These are phyloP conservation scores for Pogoniulus pusillus DNA, from an alignment of 2,797 vertebrate species.

Conservation along the genomic window DNA sequence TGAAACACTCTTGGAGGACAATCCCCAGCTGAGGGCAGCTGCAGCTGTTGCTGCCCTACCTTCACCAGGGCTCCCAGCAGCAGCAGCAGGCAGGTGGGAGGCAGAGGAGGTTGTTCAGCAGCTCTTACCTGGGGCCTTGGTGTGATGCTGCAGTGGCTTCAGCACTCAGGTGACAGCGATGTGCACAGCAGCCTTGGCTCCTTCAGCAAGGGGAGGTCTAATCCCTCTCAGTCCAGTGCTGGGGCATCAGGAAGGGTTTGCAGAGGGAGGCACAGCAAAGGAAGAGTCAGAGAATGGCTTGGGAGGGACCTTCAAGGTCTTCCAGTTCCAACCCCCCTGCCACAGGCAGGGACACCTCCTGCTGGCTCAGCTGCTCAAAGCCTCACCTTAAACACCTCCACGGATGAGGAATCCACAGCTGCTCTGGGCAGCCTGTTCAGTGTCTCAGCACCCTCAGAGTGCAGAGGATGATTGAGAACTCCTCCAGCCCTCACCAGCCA, in stretches of 20 bases:
- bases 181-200: neutral
- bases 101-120: rapidly evolving
- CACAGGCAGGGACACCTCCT: too few species aligned
- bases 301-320: too few species aligned
- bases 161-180: rapidly evolving
- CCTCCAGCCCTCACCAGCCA: neutral
- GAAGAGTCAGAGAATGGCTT: neutral
- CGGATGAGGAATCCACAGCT: too few species aligned
- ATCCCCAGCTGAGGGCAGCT: rapidly evolving
- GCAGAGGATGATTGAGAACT: neutral
- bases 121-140: neutral
- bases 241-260: neutral
- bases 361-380: too few species aligned
- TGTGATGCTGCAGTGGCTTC: neutral
- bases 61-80: neutral
- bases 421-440: too few species aligned
- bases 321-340: too few species aligned
- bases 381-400: too few species aligned
- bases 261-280: neutral
- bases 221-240: neutral
- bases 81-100: neutral
- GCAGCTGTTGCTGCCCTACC: neutral
- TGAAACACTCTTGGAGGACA: neutral
- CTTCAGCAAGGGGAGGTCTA: rapidly evolving
- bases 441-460: too few species aligned